Evolutionary conservation across 2,888 invertebrate genomes (phyloP).

Genomic region (Pyrgus malvae): DNA sequence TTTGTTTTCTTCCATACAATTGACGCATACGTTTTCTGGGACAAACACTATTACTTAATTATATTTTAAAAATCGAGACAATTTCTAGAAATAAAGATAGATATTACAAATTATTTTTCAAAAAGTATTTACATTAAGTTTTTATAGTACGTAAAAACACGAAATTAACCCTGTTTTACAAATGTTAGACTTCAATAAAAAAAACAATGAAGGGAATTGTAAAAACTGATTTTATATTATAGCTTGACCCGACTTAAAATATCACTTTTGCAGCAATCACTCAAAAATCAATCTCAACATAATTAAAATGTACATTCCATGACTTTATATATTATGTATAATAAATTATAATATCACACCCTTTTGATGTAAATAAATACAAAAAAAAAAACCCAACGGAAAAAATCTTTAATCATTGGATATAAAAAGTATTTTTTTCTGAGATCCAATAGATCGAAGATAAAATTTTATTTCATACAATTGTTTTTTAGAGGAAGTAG

Average conservation of each 20-base stretch:
- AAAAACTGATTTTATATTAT: not conserved
- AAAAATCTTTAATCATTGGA: too few species aligned
- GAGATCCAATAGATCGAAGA: too few species aligned
- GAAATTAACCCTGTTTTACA: not conserved
- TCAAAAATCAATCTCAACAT: not conserved
- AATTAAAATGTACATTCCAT: not conserved
- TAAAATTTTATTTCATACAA: too few species aligned
- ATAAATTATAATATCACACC: slow-evolving; percentile 14
- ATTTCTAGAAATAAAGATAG: not conserved
- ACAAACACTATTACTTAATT: not conserved
- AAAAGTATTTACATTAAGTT: not conserved
- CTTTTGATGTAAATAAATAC: slow-evolving; percentile 7
- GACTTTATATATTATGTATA: not conserved
- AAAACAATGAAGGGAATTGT: too few species aligned
- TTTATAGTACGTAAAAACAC: not conserved
- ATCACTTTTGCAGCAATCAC: not conserved
- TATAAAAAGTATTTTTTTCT: too few species aligned
- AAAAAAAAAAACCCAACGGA: not conserved
- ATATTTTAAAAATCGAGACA: not conserved
- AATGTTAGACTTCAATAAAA: not conserved
- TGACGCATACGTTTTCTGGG: slow-evolving; percentile 1
- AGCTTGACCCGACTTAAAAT: not conserved
- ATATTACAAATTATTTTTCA: not conserved
- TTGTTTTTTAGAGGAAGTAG: too few species aligned
- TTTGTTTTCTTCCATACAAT: not conserved